A percentile compares a stretch with the other conserved stretches of the same genome.
Evolutionary conservation across 1,140 invertebrate species (phyloP).

Genomic region (Neotoxoptera formosana): DNA sequence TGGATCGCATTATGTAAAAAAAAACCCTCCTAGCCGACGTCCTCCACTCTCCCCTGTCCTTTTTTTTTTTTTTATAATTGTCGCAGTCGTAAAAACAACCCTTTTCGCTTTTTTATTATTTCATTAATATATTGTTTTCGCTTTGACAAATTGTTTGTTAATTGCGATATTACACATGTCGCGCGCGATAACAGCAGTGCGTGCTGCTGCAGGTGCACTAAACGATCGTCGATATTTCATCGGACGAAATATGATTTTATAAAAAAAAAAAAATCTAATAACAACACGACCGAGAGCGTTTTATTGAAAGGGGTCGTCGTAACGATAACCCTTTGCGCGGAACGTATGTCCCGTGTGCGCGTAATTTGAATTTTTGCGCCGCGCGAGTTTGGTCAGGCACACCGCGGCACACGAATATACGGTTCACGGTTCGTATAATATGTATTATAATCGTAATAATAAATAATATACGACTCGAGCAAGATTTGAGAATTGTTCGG

Average conservation of each 20-base stretch:
- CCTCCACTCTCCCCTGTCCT: background rate
- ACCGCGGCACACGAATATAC: background rate
- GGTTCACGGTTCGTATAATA: background rate
- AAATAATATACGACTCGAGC: background rate
- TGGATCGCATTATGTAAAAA: background rate
- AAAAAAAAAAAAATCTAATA: slow-evolving; percentile 12
- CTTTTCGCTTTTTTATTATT: slow-evolving; percentile 43
- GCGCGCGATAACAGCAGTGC: background rate
- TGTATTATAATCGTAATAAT: background rate
- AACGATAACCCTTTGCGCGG: slow-evolving; percentile 32
- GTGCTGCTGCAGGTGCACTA: slow-evolving; percentile 55
- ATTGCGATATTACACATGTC: slow-evolving; percentile 56
- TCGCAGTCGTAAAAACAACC: slow-evolving; percentile 40
- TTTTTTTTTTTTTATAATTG: slow-evolving; percentile 46
- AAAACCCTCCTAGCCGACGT: too few relatives aligned
- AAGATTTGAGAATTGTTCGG: background rate
- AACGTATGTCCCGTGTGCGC: background rate
- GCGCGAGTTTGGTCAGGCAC: background rate
- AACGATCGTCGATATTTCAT: slow-evolving; percentile 57
- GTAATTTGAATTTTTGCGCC: slow-evolving; percentile 24
- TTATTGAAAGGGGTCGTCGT: slow-evolving; percentile 29
- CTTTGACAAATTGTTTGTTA: slow-evolving; percentile 56
- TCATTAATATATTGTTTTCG: slow-evolving; percentile 48
- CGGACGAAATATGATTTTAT: background rate
- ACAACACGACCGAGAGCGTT: slow-evolving; percentile 15